These are phyloP conservation scores for Embiotoca jacksoni DNA, from an alignment of 2,113 vertebrate species.

Conservation along the genomic window DNA sequence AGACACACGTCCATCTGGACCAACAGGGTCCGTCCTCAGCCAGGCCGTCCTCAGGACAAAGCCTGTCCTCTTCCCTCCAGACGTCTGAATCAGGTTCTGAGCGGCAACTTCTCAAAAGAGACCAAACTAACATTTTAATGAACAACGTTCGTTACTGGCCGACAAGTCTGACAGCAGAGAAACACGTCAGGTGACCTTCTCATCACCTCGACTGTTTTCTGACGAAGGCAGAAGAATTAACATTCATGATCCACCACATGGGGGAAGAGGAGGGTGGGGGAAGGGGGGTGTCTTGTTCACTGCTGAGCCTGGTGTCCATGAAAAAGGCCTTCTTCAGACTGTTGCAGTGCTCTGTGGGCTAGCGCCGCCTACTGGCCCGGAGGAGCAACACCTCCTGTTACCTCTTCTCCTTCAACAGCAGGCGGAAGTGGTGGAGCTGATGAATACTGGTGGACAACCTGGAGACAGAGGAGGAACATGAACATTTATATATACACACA, in stretches of 20 bases:
- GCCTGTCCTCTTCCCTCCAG: too few species aligned
- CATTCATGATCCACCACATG: slow-evolving; percentile 1
- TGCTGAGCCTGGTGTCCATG: slow-evolving; percentile 74
- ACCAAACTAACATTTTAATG: neutral
- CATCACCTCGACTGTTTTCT: neutral
- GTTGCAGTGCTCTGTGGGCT: slow-evolving; percentile 66
- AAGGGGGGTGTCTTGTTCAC: neutral
- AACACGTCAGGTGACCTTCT: neutral
- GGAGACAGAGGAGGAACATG: neutral
- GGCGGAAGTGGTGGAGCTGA: slow-evolving; percentile 93
- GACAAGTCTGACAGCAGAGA: slow-evolving; percentile 7
- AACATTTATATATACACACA: too few species aligned
- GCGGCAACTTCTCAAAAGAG: neutral
- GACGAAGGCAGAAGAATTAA: slow-evolving; percentile 26
- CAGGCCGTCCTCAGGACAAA: too few species aligned
- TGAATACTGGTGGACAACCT: slow-evolving; percentile 96
- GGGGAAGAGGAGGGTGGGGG: neutral
- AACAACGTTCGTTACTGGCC: neutral
- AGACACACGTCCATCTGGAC: too few species aligned
- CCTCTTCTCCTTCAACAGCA: slow-evolving; percentile 90
- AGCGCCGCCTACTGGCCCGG: slow-evolving; percentile 53
- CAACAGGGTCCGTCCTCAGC: too few species aligned
- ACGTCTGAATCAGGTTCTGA: neutral
- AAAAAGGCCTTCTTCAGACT: slow-evolving; percentile 74
- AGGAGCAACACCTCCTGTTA: slow-evolving; percentile 81